A percentile compares a stretch with the other conserved stretches of the same genome.
Conservation (phyloP, 1,140 invertebrate species). For the Drosophila orena region DNA sequence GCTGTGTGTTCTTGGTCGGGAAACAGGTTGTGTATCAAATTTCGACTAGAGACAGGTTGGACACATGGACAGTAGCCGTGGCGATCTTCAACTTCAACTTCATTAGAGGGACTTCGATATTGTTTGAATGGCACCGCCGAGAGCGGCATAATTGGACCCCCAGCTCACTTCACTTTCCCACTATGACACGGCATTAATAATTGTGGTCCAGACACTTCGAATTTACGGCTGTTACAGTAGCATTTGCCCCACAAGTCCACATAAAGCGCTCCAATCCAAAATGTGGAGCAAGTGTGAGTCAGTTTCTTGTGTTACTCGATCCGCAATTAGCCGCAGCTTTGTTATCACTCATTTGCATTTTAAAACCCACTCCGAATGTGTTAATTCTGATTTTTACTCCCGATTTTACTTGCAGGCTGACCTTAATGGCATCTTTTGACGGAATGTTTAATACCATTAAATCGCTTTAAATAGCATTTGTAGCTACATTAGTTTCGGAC, state of each 20-base stretch:
- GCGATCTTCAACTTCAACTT: conserved; percentile 84
- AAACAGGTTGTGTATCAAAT: conserved; percentile 34
- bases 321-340: conserved; percentile 67
- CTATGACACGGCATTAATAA: conserved; percentile 84
- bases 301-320: conserved; percentile 29
- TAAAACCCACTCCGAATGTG: conserved; percentile 35
- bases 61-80: conserved; percentile 72
- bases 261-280: conserved; percentile 34
- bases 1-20: background rate
- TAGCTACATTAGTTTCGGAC: no score
- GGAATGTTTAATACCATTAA: no score
- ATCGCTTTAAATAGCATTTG: no score
- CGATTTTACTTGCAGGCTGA: conserved; percentile 10
- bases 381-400: conserved; percentile 29
- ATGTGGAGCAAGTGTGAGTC: conserved; percentile 69
- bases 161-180: conserved; percentile 77
- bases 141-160: conserved; percentile 60
- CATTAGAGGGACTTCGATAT: conserved; percentile 84
- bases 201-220: conserved; percentile 25
- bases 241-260: conserved; percentile 33
- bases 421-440: background rate
- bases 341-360: conserved; percentile 61
- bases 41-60: conserved; percentile 21
- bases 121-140: conserved; percentile 80
- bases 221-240: conserved; percentile 59